Evolutionary conservation across 2,113 vertebrate genomes (phyloP), one percentile per base, ranked within the genome.

Genomic region (Procavia capensis): DNA sequence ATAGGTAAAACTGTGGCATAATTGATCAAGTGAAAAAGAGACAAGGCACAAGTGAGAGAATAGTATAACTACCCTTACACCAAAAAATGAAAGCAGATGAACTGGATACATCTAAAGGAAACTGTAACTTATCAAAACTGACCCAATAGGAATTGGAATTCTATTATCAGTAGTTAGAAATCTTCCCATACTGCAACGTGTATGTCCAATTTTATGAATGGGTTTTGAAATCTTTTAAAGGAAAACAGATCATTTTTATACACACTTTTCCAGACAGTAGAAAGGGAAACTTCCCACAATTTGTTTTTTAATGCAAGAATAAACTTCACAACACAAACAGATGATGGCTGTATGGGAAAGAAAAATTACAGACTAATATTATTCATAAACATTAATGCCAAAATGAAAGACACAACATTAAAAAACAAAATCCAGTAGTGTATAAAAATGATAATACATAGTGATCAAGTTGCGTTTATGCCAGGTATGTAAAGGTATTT

Each of bases 401-500:
- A 83, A 70, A 82, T 50, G 31, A 83, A 93, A 94, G 91, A 68
- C 43, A 76, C 4, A 93, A 20, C 61, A 88, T 74, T 79, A 90
- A 72, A 25, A 92, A 85, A 41, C 5, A 29, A 64, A 70, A 25
- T 43, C 27, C 29, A 88, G 50, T 3, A 80, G n/a, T 45, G 9
- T 87, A 59, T 93, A 75, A 75, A 93, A 94, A 80, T 80, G 41
- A 88, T 72, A 92, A 95, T 57, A 59, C 25, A 59, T 92, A 27
- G 43, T 80, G 41, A 84, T 80, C 36, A 93, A 72, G 29, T 39
- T 93, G 27, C 81, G 36, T 29, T 88, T 88, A 79, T 83, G 34
- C 20, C 4, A 75, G 85, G 64, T 88, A 90, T 61, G 41, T 82
- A 90, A 94, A 95, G 24, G 61, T 63, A 79, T 79, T 90, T 97